phyloP scores from a whole-genome alignment of 2,113 vertebrate species.

The Ailurus styani region DNA sequence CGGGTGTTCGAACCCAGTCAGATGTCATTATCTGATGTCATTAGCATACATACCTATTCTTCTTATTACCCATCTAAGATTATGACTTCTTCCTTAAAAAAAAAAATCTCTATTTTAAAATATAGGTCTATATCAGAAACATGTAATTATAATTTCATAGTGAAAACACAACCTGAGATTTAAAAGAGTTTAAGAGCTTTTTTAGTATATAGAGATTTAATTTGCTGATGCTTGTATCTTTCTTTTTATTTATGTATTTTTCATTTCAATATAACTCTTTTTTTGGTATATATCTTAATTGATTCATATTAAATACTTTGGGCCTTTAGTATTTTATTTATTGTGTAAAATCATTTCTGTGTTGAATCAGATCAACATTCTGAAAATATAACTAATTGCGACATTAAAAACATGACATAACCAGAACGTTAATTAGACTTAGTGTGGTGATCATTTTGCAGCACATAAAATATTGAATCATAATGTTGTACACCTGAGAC shows the following conservation, averaged over 20 bases:
- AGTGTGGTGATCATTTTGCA: neutral
- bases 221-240: neutral
- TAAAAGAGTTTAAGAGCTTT: neutral
- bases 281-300: neutral
- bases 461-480: neutral
- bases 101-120: neutral
- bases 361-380: constrained; percentile 8
- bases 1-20: neutral
- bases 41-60: neutral
- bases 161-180: neutral
- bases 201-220: neutral
- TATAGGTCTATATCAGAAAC: neutral
- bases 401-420: neutral
- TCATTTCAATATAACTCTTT: neutral
- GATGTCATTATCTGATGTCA: neutral
- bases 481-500: neutral
- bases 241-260: neutral
- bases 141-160: neutral
- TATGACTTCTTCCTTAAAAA: neutral
- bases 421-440: neutral
- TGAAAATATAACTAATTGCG: neutral
- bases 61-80: neutral
- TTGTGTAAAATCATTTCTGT: neutral
- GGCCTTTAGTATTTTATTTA: neutral
- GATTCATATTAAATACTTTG: neutral